Percentiles rank a stretch among this genome's conserved stretches.
Evolutionary conservation across 2,888 invertebrate genomes (phyloP).

Genomic region (Belgica antarctica): DNA sequence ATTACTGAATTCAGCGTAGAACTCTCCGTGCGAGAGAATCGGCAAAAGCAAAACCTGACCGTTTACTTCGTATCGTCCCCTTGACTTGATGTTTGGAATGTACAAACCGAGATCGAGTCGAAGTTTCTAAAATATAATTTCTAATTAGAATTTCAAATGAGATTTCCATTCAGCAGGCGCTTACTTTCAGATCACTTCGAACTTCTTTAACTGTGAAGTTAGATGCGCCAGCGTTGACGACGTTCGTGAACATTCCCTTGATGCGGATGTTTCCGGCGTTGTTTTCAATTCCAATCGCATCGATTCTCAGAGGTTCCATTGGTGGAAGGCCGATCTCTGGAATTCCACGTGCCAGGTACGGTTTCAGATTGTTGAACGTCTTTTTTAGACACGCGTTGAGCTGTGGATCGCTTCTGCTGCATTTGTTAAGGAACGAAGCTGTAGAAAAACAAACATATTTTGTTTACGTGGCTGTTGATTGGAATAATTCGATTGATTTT

Average conservation of each 20-base stretch:
- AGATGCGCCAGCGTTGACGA: constrained; percentile 72
- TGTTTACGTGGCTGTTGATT: neutral
- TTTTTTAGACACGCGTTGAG: constrained; percentile 65
- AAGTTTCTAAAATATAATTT: constrained; percentile 57
- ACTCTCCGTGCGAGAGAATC: constrained; percentile 74
- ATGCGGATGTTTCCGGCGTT: constrained; percentile 73
- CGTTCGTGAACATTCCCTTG: constrained; percentile 70
- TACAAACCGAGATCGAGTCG: constrained; percentile 63
- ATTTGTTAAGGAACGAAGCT: constrained; percentile 73
- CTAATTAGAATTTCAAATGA: neutral
- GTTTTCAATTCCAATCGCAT: constrained; percentile 73
- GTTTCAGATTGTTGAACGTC: constrained; percentile 70
- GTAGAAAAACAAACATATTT: constrained; percentile 50
- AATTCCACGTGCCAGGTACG: constrained; percentile 68
- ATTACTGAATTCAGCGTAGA: constrained; percentile 74
- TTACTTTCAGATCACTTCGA: constrained; percentile 56
- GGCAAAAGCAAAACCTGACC: constrained; percentile 77
- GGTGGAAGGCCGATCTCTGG: constrained; percentile 70
- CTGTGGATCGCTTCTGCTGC: constrained; percentile 65
- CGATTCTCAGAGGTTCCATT: constrained; percentile 71
- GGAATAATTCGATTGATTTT: too few relatives aligned
- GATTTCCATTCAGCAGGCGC: neutral
- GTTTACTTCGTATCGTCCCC: constrained; percentile 71
- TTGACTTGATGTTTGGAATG: constrained; percentile 50
- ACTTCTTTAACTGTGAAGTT: constrained; percentile 71